phyloP scores from a whole-genome alignment of 2,797 vertebrate genomes.

The Clamator glandarius region DNA sequence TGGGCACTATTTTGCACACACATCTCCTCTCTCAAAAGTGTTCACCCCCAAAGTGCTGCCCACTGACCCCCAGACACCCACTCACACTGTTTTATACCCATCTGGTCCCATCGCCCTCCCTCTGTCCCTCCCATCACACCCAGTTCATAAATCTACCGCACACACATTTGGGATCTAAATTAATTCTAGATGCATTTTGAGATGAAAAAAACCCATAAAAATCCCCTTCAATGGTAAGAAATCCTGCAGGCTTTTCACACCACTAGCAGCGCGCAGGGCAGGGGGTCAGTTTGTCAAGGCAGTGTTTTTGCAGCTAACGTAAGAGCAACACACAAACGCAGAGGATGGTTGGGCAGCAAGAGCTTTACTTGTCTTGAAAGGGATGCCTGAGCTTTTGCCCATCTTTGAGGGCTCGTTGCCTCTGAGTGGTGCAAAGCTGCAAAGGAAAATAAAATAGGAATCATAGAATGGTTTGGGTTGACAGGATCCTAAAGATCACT shows the following conservation, averaged over 20 bases:
- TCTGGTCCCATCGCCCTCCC: accelerated
- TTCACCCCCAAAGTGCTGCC: neutral
- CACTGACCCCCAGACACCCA: neutral
- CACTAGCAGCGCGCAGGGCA: neutral
- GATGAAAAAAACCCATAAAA: conserved; percentile 10
- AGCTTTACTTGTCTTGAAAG: neutral
- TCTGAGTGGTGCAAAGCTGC: neutral
- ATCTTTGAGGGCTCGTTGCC: neutral
- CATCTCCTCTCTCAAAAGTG: neutral
- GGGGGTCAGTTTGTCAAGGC: neutral
- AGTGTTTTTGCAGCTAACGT: neutral
- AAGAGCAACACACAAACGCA: neutral
- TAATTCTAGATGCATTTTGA: conserved; percentile 9
- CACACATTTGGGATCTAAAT: neutral
- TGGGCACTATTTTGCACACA: accelerated
- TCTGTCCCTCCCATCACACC: neutral
- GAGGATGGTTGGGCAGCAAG: neutral
- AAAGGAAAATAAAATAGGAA: neutral
- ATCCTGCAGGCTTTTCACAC: conserved; percentile 31
- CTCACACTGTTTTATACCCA: neutral
- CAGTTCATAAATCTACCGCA: neutral
- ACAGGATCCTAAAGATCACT: no score
- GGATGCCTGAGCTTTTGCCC: neutral
- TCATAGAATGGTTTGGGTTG: no score
- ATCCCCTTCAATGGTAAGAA: neutral